Evolutionary conservation across 2,113 vertebrate genomes (phyloP).

Genomic region (Hiodon alosoides): DNA sequence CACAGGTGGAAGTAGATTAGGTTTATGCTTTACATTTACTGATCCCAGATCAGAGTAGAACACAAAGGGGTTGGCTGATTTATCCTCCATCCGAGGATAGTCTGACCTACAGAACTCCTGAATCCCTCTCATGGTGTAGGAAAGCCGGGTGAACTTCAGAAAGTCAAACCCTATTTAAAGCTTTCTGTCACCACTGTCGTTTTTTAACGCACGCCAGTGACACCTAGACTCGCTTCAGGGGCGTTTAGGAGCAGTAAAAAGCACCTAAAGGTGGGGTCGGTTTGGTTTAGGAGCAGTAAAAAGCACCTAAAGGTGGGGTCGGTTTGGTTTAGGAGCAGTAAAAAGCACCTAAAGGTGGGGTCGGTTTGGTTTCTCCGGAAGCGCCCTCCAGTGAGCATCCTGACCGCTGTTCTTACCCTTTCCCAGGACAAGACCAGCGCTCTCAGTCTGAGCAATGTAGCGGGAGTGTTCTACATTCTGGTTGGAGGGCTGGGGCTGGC

Average conservation of each 20-base stretch:
- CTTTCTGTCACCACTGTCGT: background rate
- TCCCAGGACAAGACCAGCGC: constrained; percentile 99
- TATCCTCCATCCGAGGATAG: constrained; percentile 19
- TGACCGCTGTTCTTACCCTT: constrained; percentile 68
- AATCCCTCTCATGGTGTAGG: constrained; percentile 18
- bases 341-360: background rate
- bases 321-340: too few species aligned
- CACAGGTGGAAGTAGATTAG: constrained; percentile 31
- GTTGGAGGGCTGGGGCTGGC: constrained; percentile 96
- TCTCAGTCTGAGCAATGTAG: constrained; percentile 97
- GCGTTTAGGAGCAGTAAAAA: background rate
- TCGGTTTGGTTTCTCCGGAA: constrained; percentile 10
- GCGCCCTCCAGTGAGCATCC: constrained; percentile 9
- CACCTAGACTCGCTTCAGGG: too few species aligned
- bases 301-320: too few species aligned
- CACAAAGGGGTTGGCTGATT: background rate
- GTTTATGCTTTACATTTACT: constrained; percentile 52
- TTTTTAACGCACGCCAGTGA: too few species aligned
- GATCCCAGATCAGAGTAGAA: constrained; percentile 36
- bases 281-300: background rate
- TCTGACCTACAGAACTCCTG: constrained; percentile 23
- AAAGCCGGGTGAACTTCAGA: background rate
- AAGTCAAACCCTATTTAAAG: background rate
- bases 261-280: too few species aligned
- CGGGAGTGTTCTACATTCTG: constrained; percentile 98